Conservation (phyloP, 2,113 vertebrate genomes). For the Chlorodrepanis virens region DNA sequence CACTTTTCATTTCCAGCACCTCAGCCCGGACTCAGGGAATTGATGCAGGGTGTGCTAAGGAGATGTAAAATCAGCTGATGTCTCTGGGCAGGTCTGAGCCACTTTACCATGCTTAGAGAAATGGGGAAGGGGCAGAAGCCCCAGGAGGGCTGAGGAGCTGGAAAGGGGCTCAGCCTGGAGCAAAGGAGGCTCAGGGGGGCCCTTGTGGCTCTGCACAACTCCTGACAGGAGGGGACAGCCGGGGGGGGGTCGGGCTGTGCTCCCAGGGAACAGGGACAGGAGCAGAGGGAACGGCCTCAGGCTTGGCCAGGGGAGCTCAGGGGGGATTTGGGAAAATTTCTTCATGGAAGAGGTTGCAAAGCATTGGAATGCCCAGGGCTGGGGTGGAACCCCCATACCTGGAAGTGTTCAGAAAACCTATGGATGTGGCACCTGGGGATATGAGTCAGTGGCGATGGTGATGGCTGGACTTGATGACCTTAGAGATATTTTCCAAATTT, state of each 20-base stretch:
- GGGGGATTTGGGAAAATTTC: fast-evolving
- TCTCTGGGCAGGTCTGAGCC: neutral
- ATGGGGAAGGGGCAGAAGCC: neutral
- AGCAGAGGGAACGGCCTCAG: neutral
- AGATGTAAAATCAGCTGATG: neutral
- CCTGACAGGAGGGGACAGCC: neutral
- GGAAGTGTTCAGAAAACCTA: neutral
- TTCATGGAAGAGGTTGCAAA: neutral
- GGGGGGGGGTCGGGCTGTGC: neutral
- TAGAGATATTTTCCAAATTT: neutral
- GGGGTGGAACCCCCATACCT: neutral
- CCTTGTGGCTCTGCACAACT: neutral
- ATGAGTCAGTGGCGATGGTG: neutral
- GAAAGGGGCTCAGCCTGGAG: neutral
- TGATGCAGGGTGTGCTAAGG: neutral
- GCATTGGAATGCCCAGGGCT: neutral
- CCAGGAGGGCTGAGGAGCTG: neutral
- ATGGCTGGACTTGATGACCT: neutral
- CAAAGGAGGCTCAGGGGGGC: neutral
- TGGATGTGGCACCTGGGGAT: neutral
- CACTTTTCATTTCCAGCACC: neutral
- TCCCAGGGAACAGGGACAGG: neutral
- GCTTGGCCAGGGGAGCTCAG: neutral
- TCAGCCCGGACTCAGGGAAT: neutral
- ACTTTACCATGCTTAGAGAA: neutral